Conservation (phyloP, 2,888 invertebrate species). For the Lasioglossum zephyrum region DNA sequence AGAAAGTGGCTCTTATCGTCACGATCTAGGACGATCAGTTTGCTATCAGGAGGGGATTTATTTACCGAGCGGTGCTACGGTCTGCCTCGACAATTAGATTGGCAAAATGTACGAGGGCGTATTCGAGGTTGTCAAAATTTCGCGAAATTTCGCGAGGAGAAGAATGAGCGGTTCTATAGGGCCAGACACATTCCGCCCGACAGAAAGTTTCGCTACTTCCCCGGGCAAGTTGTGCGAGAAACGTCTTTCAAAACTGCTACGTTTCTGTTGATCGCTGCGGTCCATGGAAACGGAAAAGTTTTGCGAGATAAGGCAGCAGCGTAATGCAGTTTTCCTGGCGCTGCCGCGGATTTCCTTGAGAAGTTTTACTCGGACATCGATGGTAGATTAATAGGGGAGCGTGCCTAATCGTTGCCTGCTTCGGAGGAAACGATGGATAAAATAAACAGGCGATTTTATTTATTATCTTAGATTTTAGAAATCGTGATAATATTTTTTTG, state of each 20-base stretch:
- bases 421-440: not conserved
- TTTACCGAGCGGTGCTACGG: conserved; percentile 1
- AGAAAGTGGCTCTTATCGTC: not conserved
- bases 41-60: conserved; percentile 8
- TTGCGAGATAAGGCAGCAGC: not conserved
- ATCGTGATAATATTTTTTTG: too few species aligned
- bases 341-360: not conserved
- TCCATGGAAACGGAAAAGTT: not conserved
- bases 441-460: not conserved
- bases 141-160: not conserved
- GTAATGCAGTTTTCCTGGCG: not conserved
- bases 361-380: not conserved
- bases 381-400: not conserved
- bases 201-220: conserved; percentile 10
- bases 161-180: not conserved
- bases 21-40: conserved; percentile 10
- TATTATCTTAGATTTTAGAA: too few species aligned
- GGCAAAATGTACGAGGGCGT: conserved; percentile 5
- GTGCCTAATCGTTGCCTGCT: not conserved
- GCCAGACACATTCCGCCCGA: not conserved
- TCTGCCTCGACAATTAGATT: conserved; percentile 24
- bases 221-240: not conserved
- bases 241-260: conserved; percentile 21
- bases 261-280: conserved; percentile 14
- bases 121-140: not conserved